These are phyloP conservation scores for Heloderma charlesbogerti DNA, from an alignment of 2,113 vertebrate genomes.

Conservation along the genomic window DNA sequence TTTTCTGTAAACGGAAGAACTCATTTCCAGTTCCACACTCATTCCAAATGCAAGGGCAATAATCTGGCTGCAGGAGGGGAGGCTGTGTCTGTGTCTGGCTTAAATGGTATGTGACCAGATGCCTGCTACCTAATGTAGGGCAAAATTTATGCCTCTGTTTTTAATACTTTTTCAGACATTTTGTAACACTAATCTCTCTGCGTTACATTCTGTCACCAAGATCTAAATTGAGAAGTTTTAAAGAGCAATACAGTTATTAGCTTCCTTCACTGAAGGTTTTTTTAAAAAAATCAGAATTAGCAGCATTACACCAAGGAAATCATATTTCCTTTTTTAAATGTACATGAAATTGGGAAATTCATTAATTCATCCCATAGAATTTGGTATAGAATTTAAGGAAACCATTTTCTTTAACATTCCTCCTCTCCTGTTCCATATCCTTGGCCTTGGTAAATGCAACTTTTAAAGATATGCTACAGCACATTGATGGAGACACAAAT, in stretches of 20 bases:
- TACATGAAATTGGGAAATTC: too few species aligned
- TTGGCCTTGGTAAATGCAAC: slow-evolving; percentile 1
- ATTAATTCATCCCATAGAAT: not conserved
- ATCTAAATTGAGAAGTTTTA: slow-evolving; percentile 34
- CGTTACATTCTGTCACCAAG: slow-evolving; percentile 12
- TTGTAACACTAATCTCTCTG: slow-evolving; percentile 34
- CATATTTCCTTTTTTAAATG: slow-evolving; percentile 1
- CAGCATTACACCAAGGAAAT: slow-evolving; percentile 45
- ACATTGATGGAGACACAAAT: slow-evolving; percentile 6
- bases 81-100: not conserved
- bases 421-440: not conserved
- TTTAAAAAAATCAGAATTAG: slow-evolving; percentile 22
- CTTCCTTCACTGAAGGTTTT: slow-evolving; percentile 38
- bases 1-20: not conserved
- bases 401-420: slow-evolving; percentile 29
- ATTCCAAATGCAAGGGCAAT: not conserved
- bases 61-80: not conserved
- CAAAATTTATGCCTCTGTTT: not conserved
- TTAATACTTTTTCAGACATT: slow-evolving; percentile 36
- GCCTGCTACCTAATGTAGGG: not conserved
- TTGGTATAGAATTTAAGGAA: slow-evolving; percentile 26
- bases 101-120: not conserved
- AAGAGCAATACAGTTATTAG: slow-evolving; percentile 42
- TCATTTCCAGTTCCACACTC: not conserved
- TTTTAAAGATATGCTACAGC: not conserved